Conservation (phyloP, 2,888 invertebrate species). For the Dione juno region DNA sequence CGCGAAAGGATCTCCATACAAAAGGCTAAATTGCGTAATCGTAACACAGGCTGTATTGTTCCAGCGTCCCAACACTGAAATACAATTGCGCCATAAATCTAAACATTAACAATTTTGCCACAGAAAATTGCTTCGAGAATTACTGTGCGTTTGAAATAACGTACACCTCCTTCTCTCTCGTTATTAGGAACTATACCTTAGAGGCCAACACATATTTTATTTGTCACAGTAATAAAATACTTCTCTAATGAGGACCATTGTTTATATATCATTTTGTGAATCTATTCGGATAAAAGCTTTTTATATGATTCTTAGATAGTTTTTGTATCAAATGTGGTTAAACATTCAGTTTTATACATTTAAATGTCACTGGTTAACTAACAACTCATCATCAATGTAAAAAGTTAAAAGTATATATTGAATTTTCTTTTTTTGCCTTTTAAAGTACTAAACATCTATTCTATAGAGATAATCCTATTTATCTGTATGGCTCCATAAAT, state of each 20-base stretch:
- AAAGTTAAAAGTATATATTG: too few species aligned
- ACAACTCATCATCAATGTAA: too few species aligned
- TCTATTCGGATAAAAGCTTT: not conserved
- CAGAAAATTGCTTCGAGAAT: conserved; percentile 33
- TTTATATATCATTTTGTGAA: not conserved
- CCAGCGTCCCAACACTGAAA: conserved; percentile 32
- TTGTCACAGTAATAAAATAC: conserved; percentile 13
- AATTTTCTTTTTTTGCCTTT: too few species aligned
- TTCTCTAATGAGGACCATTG: not conserved
- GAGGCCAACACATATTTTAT: conserved; percentile 1
- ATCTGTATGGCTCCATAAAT: too few species aligned
- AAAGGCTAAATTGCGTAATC: conserved; percentile 33
- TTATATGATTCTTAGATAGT: not conserved
- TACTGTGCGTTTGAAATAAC: conserved; percentile 27
- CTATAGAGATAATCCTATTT: too few species aligned
- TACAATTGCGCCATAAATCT: conserved; percentile 27
- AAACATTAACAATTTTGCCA: conserved; percentile 33
- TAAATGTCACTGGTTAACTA: too few species aligned
- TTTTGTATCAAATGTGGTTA: too few species aligned
- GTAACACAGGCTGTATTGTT: conserved; percentile 27
- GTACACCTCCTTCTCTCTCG: conserved; percentile 2
- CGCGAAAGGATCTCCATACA: conserved; percentile 12
- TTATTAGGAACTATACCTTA: conserved; percentile 13
- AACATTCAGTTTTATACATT: too few species aligned
- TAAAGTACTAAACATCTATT: too few species aligned